phyloP scores from a whole-genome alignment of 2,797 vertebrate species.

The Acropternis orthonyx region DNA sequence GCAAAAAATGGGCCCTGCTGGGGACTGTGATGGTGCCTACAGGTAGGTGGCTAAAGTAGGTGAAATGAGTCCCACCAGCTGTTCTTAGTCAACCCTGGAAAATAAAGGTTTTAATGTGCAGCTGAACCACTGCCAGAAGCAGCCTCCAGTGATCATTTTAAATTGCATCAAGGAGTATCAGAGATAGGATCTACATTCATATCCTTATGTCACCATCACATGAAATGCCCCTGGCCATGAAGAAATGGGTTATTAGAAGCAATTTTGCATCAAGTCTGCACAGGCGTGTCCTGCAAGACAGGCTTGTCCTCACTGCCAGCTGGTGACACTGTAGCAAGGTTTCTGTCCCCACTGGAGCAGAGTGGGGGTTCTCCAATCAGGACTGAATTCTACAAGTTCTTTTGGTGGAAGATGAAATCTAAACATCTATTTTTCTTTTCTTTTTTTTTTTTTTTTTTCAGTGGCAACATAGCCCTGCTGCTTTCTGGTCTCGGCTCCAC shows the following conservation, averaged over 20 bases:
- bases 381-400: background rate
- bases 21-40: background rate
- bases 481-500: background rate
- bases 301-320: background rate
- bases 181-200: background rate
- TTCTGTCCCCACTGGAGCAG: background rate
- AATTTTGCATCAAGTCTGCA: rapidly evolving
- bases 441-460: background rate
- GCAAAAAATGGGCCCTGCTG: background rate
- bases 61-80: background rate
- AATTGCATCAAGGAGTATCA: background rate
- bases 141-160: background rate
- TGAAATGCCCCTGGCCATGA: background rate
- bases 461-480: background rate
- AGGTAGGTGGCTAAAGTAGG: background rate
- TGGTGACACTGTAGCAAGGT: background rate
- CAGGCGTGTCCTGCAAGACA: background rate
- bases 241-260: background rate
- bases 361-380: rapidly evolving
- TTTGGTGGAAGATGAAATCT: background rate
- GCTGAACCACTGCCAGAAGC: background rate
- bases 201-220: background rate
- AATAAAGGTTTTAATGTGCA: background rate
- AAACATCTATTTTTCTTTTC: background rate
- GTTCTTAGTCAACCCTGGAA: background rate